Evolutionary conservation across 2,888 invertebrate genomes (phyloP), one percentile per base, ranked within the genome.

Genomic region (Agrotis puta): DNA sequence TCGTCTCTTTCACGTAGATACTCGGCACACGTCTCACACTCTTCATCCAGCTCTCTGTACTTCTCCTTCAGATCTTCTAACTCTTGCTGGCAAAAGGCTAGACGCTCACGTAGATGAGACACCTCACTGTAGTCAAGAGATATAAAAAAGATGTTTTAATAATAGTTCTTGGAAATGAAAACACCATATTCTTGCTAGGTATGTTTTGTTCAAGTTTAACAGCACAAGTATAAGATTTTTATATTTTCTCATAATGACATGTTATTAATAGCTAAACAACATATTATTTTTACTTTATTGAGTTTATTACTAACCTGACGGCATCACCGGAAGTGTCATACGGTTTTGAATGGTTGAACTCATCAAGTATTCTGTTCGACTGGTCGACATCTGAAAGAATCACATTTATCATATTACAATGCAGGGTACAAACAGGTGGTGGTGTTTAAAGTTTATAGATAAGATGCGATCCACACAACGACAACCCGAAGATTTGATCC

Each of bases 1-100:
- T 88, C 90, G 70, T 95, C 94, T 56, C 93, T 87, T 70, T 96
- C 95, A 0, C 86, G 87, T 74, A 94, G 80, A 82, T 94, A 94
- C 77, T 92, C 87, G 0, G 93, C 91, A 79, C 94, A 96, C 0
- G 87, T 94, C 57, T 97, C 96, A 76, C 96, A 94, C 79, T 97
- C 97, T 1, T 94, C 93, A 50, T 94, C 94, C 48, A 96, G 71
- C 47, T 97, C 96, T 18, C 88, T 89, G 82, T 94, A 95, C 62
- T 89, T 92, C 48, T 93, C 91, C 61, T 87, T 91, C 6, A 96
- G 84, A 4, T 94, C 92, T 47, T 94, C 92, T 3, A 95, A 72
- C 77, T 96, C 95, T 74, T 91, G 92, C 59, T 92, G 93, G 70
- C 93, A 94, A 0, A 87, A 77, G 0, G 86, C 75, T 33, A 97